Conservation (phyloP, 2,113 vertebrate genomes). For the Myrmecophaga tridactyla region DNA sequence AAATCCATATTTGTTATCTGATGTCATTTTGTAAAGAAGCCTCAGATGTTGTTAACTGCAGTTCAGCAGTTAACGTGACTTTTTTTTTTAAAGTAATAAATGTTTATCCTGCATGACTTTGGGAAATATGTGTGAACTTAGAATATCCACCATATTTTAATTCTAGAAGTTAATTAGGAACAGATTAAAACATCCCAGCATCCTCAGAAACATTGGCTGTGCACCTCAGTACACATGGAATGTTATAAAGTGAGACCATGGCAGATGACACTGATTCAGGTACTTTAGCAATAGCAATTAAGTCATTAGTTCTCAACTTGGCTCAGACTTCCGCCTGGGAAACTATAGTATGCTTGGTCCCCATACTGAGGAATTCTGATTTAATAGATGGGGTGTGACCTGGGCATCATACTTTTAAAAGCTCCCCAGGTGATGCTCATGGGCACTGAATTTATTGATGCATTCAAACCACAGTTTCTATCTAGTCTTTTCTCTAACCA, state of each 20-base stretch:
- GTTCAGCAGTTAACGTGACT: not conserved
- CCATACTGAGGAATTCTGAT: not conserved
- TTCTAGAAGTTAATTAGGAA: not conserved
- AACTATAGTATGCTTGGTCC: not conserved
- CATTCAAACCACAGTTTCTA: not conserved
- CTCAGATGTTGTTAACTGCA: not conserved
- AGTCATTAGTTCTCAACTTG: not conserved
- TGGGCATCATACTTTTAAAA: not conserved
- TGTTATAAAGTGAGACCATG: not conserved
- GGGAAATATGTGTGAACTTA: not conserved
- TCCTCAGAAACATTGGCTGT: not conserved
- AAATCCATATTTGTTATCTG: not conserved
- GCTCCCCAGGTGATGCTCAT: not conserved
- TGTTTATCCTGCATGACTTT: not conserved
- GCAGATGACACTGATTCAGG: not conserved
- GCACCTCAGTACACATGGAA: not conserved
- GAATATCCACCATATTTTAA: not conserved
- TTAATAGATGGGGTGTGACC: not conserved
- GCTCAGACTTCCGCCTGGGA: not conserved
- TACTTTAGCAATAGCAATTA: not conserved
- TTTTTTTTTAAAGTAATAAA: conserved; percentile 31
- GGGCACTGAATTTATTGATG: not conserved
- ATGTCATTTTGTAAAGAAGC: not conserved
- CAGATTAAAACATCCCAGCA: not conserved
- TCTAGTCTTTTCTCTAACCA: not conserved